phyloP scores from a whole-genome alignment of 2,888 invertebrate species.

The Diloba caeruleocephala region DNA sequence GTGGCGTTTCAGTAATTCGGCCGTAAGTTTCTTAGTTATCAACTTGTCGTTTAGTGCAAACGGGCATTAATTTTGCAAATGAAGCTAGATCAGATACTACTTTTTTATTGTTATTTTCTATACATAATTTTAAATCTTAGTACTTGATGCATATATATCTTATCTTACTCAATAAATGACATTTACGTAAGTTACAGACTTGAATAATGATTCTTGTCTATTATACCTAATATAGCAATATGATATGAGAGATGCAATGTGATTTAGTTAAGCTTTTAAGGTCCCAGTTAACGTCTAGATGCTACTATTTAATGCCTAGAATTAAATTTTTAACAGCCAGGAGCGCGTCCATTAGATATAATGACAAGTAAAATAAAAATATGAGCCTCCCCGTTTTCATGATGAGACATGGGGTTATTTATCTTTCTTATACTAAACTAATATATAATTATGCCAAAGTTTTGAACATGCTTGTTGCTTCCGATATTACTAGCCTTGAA shows the following conservation, averaged over 20 bases:
- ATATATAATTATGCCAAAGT: slow-evolving; percentile 55
- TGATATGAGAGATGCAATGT: slow-evolving; percentile 30
- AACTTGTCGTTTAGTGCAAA: no score
- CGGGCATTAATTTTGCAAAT: slow-evolving; percentile 22
- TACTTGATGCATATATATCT: slow-evolving; percentile 16
- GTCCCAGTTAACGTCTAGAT: slow-evolving; percentile 38
- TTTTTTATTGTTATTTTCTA: slow-evolving; percentile 12
- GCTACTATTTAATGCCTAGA: slow-evolving; percentile 42
- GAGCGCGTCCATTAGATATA: slow-evolving; percentile 58
- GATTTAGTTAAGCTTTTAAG: slow-evolving; percentile 46
- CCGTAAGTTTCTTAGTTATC: no score
- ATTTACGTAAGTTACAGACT: slow-evolving; percentile 16
- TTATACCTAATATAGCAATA: slow-evolving; percentile 39
- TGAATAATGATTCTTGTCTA: slow-evolving; percentile 6
- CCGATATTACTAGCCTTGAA: slow-evolving; percentile 43
- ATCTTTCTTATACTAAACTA: slow-evolving; percentile 23
- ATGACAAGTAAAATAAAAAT: slow-evolving; percentile 25
- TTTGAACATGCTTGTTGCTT: slow-evolving; percentile 28
- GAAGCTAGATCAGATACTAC: slow-evolving; percentile 33
- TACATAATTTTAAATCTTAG: slow-evolving; percentile 15
- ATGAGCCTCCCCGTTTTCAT: slow-evolving; percentile 47
- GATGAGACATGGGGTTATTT: slow-evolving; percentile 10
- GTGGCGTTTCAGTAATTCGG: no score
- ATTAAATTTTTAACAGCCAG: slow-evolving; percentile 40
- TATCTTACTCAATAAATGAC: slow-evolving; percentile 5